A percentile compares a stretch with the other conserved stretches of the same genome.
Evolutionary conservation across 2,113 vertebrate species (phyloP).

Genomic region (Lasiurus borealis): DNA sequence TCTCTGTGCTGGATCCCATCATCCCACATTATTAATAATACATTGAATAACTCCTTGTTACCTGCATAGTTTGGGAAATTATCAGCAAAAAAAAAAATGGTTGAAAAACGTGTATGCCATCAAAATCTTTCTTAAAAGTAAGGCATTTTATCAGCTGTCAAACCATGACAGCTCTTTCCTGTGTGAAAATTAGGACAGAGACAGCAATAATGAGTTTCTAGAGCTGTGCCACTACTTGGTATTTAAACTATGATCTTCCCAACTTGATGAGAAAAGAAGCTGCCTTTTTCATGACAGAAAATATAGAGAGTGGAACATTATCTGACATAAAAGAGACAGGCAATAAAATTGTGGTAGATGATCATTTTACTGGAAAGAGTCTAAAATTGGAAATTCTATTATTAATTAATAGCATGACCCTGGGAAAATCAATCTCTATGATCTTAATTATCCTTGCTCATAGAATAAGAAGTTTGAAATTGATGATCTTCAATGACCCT

Average conservation of each 20-base stretch:
- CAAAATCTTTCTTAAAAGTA: constrained; percentile 37
- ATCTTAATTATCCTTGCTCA: constrained; percentile 24
- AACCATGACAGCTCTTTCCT: neutral
- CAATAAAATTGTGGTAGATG: neutral
- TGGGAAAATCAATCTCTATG: constrained; percentile 6
- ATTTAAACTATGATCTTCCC: constrained; percentile 21
- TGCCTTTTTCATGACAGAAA: constrained; percentile 22
- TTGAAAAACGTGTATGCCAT: constrained; percentile 9
- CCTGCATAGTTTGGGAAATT: neutral
- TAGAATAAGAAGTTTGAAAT: neutral
- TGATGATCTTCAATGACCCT: neutral
- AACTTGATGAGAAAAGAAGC: constrained; percentile 12
- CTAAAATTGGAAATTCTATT: neutral
- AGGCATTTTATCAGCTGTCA: constrained; percentile 54
- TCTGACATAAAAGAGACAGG: neutral
- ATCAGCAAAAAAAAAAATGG: neutral
- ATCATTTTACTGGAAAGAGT: constrained; percentile 15
- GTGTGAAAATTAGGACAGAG: constrained; percentile 39
- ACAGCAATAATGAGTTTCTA: constrained; percentile 48
- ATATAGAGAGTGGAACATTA: neutral
- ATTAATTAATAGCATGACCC: constrained; percentile 6
- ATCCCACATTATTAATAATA: neutral
- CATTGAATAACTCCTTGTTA: neutral
- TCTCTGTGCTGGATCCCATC: neutral
- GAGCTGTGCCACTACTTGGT: neutral